These are phyloP conservation scores for Oncorhynchus keta DNA, from an alignment of 2,113 vertebrate genomes.

Conservation along the genomic window DNA sequence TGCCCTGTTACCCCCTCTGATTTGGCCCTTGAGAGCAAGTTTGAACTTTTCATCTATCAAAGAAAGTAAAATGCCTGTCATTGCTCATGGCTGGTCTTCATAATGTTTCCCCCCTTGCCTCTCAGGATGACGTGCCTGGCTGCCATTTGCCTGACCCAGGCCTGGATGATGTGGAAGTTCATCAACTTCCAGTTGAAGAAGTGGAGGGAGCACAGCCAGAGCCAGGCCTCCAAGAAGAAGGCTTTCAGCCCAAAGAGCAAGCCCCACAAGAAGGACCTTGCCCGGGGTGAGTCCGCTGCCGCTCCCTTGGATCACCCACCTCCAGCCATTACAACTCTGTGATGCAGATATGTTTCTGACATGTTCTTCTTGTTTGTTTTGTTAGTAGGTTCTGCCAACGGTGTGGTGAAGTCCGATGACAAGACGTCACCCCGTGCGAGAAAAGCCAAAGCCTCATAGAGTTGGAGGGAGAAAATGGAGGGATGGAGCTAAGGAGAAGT, in stretches of 20 bases:
- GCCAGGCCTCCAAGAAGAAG: slow-evolving; percentile 78
- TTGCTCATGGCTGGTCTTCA: neutral
- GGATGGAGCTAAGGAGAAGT: neutral
- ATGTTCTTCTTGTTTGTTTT: slow-evolving; percentile 13
- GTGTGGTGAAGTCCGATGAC: slow-evolving; percentile 74
- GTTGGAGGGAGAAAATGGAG: neutral
- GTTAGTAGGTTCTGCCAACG: slow-evolving; percentile 72
- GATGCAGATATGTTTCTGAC: neutral
- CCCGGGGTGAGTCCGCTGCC: slow-evolving; percentile 65
- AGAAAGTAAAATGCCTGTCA: neutral
- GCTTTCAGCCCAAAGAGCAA: slow-evolving; percentile 74
- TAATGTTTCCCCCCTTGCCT: neutral
- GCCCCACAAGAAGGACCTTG: slow-evolving; percentile 72
- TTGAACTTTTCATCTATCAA: no score
- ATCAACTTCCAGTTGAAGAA: slow-evolving; percentile 86
- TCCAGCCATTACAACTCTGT: neutral
- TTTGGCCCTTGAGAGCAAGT: no score
- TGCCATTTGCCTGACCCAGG: slow-evolving; percentile 82
- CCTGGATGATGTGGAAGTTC: slow-evolving; percentile 91
- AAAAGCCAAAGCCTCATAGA: slow-evolving; percentile 71
- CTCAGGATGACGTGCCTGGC: slow-evolving; percentile 81
- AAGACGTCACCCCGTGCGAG: slow-evolving; percentile 74
- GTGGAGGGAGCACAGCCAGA: slow-evolving; percentile 81
- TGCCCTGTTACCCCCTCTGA: neutral
- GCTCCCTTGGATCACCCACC: neutral